Evolutionary conservation across 2,888 invertebrate genomes (phyloP).

Genomic region (Acronicta psi): DNA sequence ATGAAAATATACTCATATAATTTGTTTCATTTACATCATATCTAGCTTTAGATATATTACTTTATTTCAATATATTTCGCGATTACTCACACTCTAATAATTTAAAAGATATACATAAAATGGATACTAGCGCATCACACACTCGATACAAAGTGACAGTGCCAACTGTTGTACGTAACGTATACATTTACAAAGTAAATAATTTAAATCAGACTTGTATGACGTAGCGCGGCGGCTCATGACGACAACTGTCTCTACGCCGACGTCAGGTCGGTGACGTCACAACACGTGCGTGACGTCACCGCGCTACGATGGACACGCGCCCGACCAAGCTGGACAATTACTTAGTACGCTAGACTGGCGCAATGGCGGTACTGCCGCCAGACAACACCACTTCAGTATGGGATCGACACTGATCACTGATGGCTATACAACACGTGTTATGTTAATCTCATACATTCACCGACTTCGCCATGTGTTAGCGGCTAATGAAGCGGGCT

Average conservation of each 20-base stretch:
- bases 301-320: neutral
- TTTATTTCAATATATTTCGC: conserved; percentile 46
- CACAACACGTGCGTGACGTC: conserved; percentile 8
- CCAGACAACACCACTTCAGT: conserved; percentile 17
- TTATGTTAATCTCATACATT: neutral
- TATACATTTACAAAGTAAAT: conserved; percentile 57
- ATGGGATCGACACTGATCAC: neutral
- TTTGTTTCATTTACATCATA: conserved; percentile 61
- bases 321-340: conserved; percentile 10
- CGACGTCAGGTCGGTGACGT: no score
- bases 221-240: conserved; percentile 35
- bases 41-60: conserved; percentile 54
- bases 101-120: conserved; percentile 46
- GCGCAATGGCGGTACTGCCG: conserved; percentile 35
- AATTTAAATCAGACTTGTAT: conserved; percentile 60
- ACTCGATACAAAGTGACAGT: conserved; percentile 35
- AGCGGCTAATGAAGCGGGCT: neutral
- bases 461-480: neutral
- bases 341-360: conserved; percentile 36
- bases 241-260: conserved; percentile 18
- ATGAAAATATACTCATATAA: conserved; percentile 58
- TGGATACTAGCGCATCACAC: conserved; percentile 41
- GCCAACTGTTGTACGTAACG: conserved; percentile 32
- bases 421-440: neutral
- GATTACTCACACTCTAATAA: conserved; percentile 51